Base-by-base conservation (phyloP, 2,797 vertebrate species). In the Rhynchonycteris naso region DNA sequence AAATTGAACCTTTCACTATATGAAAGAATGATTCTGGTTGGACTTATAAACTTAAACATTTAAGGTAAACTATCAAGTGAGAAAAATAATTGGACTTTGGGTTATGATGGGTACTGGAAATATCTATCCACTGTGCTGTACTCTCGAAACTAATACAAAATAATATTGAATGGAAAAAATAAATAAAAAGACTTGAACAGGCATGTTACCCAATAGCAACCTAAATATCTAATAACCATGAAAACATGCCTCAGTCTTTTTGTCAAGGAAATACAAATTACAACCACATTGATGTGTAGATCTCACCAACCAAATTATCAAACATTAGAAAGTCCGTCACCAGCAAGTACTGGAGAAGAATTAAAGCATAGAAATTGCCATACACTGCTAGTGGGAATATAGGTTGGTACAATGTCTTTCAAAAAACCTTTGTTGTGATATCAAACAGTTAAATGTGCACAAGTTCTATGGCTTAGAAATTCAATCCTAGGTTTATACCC, bases 401-500 rank as follows among this genome's bases (percentile, higher is more conserved):
- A 68, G 18, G 47, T 68, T 68, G n/a, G 4, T 69, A 28, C 56
- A 87, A 52, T 47, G 10, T n/a, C n/a, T 50, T 81, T 68, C 43
- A n/a, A 75, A 88, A 80, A 56, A 30, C 26, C 52, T 76, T 90
- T 93, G 24, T 16, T 21, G 6, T 47, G 7, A 58, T 84, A 30
- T 59, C 63, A 21, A 79, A 52, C 85, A 84, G 54, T 76, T 35
- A 59, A 86, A 94, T 78, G 12, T 43, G 4, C 22, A 47, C 21
- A n/a, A 26, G 43, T 72, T 6, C n/a, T 90, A 8, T 89, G n/a
- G 58, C 47, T 76, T 89, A 35, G 50, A 84, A 88, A 91, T 89
- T 81, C 19, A 59, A 7, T 59, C n/a, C 10, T 71, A 10, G 54
- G 28, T 71, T 80, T 33, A 52, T 71, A 75, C 9, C 18, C 30